Conservation (phyloP, 2,797 vertebrate species). For the Dryobates pubescens region DNA sequence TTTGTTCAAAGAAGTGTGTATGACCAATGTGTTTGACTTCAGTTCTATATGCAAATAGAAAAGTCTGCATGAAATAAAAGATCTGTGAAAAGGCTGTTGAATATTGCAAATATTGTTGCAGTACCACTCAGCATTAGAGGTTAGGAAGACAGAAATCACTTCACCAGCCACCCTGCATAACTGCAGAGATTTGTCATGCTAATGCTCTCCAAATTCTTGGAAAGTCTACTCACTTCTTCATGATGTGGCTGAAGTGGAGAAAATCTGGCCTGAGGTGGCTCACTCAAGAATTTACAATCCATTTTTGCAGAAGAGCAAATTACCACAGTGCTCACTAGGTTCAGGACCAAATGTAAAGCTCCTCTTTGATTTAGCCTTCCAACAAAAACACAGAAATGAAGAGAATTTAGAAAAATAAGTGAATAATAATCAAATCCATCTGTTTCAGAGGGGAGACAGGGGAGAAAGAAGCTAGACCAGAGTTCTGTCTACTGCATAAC, state of each 20-base stretch:
- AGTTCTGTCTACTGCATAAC: background rate
- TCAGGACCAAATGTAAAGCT: background rate
- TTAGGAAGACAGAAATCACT: background rate
- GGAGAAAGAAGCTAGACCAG: conserved; percentile 17
- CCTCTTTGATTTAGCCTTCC: conserved; percentile 39
- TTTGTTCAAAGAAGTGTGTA: background rate
- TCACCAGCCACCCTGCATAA: background rate
- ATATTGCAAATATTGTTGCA: background rate
- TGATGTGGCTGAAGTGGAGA: background rate
- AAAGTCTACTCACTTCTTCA: background rate
- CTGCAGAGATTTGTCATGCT: background rate
- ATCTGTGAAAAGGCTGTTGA: background rate
- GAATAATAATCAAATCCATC: conserved; percentile 53
- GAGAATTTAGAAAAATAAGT: conserved; percentile 14
- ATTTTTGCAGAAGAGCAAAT: conserved; percentile 1
- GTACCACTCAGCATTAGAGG: background rate
- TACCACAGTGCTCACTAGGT: background rate
- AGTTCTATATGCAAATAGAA: background rate
- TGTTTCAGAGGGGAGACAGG: background rate
- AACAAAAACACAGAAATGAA: conserved; percentile 33
- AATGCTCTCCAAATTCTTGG: background rate
- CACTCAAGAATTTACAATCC: background rate
- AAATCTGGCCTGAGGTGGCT: background rate
- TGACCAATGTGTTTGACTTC: background rate
- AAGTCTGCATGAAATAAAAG: background rate